phyloP scores from a whole-genome alignment of 2,797 vertebrate species.

The Varecia variegata region DNA sequence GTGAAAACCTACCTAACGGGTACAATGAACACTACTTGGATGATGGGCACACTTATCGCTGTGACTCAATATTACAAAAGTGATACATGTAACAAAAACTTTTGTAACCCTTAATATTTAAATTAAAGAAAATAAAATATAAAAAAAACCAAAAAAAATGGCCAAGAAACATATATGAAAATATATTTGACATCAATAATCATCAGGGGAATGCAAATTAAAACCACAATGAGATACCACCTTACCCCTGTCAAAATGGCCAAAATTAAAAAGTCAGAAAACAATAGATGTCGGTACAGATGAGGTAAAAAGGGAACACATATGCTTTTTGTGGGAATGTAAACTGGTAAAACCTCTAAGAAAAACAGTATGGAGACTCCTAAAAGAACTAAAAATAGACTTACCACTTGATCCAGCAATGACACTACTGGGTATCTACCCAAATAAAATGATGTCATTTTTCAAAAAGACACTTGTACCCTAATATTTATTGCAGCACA shows the following conservation, averaged over 20 bases:
- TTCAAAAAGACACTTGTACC: not conserved
- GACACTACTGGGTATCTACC: not conserved
- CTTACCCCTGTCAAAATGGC: not conserved
- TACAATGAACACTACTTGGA: not conserved
- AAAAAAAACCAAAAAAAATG: not conserved
- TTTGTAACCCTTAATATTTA: not conserved
- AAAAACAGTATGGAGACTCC: not conserved
- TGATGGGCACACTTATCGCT: not conserved
- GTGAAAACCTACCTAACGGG: not conserved
- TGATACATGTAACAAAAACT: not conserved
- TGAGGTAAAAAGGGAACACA: not conserved
- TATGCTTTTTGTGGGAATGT: not conserved
- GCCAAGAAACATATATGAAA: not conserved
- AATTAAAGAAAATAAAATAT: not conserved
- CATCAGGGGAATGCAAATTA: not conserved
- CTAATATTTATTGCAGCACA: not conserved
- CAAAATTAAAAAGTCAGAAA: not conserved
- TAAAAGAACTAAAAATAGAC: not conserved
- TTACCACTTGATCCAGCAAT: not conserved
- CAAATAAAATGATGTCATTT: not conserved
- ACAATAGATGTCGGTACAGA: not conserved
- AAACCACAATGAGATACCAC: not conserved
- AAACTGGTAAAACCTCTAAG: not conserved
- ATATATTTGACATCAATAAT: not conserved
- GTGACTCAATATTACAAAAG: not conserved